Conservation (phyloP, 2,797 vertebrate species). For the Syngnathus rostellatus region DNA sequence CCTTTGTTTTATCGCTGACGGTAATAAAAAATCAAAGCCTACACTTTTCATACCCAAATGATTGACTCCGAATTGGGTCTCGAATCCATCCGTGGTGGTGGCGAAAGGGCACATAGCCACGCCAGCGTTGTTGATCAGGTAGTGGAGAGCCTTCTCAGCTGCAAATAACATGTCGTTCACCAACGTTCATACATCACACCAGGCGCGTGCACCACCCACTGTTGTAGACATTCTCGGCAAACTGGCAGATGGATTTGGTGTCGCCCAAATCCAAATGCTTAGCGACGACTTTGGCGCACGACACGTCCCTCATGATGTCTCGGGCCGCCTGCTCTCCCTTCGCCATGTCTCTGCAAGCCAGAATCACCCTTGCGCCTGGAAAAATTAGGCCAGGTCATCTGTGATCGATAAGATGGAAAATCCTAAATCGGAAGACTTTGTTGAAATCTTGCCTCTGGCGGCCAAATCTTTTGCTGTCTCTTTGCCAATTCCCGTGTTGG, state of each 20-base stretch:
- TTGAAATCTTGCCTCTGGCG: slow-evolving; percentile 48
- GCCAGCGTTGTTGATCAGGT: slow-evolving; percentile 72
- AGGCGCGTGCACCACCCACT: slow-evolving; percentile 45
- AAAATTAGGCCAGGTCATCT: not conserved
- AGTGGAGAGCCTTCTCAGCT: slow-evolving; percentile 64
- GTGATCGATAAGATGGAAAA: not conserved
- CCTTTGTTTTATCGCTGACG: not conserved
- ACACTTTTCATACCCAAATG: slow-evolving; percentile 58
- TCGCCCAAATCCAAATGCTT: slow-evolving; percentile 67
- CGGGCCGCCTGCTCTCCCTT: slow-evolving; percentile 60
- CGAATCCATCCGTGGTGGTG: slow-evolving; percentile 63
- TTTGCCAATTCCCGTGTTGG: slow-evolving; percentile 66
- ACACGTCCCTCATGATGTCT: slow-evolving; percentile 59
- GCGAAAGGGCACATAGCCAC: slow-evolving; percentile 59
- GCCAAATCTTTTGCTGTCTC: slow-evolving; percentile 66
- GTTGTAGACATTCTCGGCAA: slow-evolving; percentile 67
- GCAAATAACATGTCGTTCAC: slow-evolving; percentile 5
- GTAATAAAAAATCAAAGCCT: not conserved
- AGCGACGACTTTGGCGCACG: slow-evolving; percentile 53
- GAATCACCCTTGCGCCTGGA: slow-evolving; percentile 63
- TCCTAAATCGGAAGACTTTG: not conserved
- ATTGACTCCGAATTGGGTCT: slow-evolving; percentile 73
- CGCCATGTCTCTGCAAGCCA: slow-evolving; percentile 66
- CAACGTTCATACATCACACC: not conserved
- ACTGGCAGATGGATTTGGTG: slow-evolving; percentile 70